These are phyloP conservation scores for Botia kubotai DNA, from an alignment of 2,797 vertebrate genomes.

Conservation along the genomic window DNA sequence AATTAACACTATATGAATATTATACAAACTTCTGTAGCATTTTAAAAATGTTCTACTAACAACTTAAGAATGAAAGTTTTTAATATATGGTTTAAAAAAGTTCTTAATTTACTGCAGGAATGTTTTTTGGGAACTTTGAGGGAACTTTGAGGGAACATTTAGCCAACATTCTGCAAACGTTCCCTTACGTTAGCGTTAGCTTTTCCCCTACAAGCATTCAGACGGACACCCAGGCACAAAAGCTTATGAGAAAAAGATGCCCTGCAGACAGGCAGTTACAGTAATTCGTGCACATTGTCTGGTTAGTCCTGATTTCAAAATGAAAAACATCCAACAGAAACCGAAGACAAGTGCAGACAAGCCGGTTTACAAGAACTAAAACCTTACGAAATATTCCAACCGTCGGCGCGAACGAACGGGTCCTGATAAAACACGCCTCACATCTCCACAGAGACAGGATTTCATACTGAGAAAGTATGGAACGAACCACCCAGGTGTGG, in stretches of 20 bases:
- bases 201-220: slow-evolving; percentile 8
- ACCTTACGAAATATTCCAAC: slow-evolving; percentile 34
- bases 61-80: no score
- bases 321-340: slow-evolving; percentile 33
- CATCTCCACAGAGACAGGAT: slow-evolving; percentile 9
- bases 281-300: slow-evolving; percentile 32
- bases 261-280: slow-evolving; percentile 50
- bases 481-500: slow-evolving; percentile 6
- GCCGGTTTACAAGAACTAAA: slow-evolving; percentile 13
- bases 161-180: no score
- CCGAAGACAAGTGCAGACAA: slow-evolving; percentile 40
- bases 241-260: slow-evolving; percentile 6
- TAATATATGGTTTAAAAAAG: no score
- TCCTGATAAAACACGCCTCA: slow-evolving; percentile 45
- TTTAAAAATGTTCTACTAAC: no score
- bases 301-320: slow-evolving; percentile 52
- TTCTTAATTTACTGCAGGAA: no score
- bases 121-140: no score
- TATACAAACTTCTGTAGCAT: no score
- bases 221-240: slow-evolving; percentile 6
- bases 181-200: not conserved
- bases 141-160: no score
- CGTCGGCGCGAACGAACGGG: not conserved
- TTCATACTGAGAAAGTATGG: not conserved
- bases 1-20: no score